These are phyloP conservation scores for Heteractis magnifica DNA, from an alignment of 92 coral and sea anemone species.

Conservation along the genomic window DNA sequence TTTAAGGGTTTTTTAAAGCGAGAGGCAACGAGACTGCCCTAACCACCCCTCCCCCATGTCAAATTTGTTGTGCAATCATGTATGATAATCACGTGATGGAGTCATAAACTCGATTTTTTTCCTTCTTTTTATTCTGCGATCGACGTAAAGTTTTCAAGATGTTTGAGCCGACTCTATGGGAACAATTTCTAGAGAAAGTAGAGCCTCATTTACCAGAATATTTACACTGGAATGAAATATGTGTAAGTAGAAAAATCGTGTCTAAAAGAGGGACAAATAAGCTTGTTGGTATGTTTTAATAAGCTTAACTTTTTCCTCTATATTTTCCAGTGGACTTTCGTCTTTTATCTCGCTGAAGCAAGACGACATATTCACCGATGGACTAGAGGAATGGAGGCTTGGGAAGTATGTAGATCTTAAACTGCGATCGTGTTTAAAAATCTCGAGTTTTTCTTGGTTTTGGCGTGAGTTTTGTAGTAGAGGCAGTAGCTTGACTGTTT, in stretches of 20 bases:
- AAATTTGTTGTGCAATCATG: conserved; percentile 13
- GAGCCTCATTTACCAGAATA: conserved; percentile 97
- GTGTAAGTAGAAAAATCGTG: conserved; percentile 58
- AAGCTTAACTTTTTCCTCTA: background rate
- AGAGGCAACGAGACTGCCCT: background rate
- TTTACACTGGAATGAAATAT: conserved; percentile 98
- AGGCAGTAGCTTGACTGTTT: background rate
- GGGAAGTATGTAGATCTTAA: conserved; percentile 73
- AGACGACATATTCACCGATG: conserved; percentile 96
- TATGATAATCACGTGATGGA: conserved; percentile 39
- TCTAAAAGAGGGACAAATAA: background rate
- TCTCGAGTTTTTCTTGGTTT: background rate
- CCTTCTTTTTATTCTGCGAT: background rate
- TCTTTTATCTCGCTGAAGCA: conserved; percentile 88
- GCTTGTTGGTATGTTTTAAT: background rate
- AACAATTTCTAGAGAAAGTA: conserved; percentile 75
- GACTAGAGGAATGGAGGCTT: conserved; percentile 97
- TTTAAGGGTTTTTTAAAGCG: too few relatives aligned
- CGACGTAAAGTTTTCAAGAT: conserved; percentile 7
- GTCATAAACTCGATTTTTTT: background rate
- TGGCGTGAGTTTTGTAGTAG: conserved; percentile 8
- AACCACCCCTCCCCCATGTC: conserved; percentile 20
- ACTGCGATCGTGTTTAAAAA: background rate
- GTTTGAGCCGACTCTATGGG: conserved; percentile 77
- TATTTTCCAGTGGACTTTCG: conserved; percentile 83